These are phyloP conservation scores for Trachelus tabidus DNA, from an alignment of 2,888 invertebrate genomes.

Conservation along the genomic window DNA sequence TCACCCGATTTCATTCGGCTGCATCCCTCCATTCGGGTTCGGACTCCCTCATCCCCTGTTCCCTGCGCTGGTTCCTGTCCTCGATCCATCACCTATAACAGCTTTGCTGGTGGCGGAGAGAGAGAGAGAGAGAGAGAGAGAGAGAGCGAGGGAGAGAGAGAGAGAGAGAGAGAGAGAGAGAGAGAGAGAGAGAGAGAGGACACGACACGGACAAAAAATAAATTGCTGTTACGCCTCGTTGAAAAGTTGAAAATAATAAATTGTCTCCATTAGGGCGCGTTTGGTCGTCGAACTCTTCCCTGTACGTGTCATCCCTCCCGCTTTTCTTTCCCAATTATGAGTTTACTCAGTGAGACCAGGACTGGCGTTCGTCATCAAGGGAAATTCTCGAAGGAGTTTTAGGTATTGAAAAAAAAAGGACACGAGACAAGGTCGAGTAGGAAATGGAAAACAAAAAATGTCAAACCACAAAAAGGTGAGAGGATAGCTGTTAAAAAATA, in stretches of 20 bases:
- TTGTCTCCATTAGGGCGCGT: conserved; percentile 41
- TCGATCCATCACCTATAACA: conserved; percentile 7
- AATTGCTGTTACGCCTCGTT: conserved; percentile 37
- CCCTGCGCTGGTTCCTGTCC: neutral
- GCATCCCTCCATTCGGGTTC: neutral
- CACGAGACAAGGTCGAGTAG: neutral
- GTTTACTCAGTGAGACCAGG: neutral
- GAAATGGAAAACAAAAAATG: neutral
- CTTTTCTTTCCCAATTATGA: neutral
- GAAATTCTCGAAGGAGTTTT: neutral
- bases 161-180: neutral
- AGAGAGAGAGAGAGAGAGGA: neutral
- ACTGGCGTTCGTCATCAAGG: neutral
- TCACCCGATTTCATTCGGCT: neutral
- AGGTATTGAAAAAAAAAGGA: neutral
- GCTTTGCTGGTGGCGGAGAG: conserved; percentile 9
- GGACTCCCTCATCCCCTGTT: neutral
- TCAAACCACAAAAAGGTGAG: neutral
- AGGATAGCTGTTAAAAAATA: neutral
- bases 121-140: conserved; percentile 10
- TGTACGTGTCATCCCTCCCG: neutral
- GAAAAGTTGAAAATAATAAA: conserved; percentile 56
- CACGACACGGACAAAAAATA: conserved; percentile 27
- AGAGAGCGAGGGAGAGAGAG: neutral
- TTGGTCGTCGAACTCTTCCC: neutral